phyloP scores from a whole-genome alignment of 1,140 invertebrate species.

The Matsumurasca onukii region DNA sequence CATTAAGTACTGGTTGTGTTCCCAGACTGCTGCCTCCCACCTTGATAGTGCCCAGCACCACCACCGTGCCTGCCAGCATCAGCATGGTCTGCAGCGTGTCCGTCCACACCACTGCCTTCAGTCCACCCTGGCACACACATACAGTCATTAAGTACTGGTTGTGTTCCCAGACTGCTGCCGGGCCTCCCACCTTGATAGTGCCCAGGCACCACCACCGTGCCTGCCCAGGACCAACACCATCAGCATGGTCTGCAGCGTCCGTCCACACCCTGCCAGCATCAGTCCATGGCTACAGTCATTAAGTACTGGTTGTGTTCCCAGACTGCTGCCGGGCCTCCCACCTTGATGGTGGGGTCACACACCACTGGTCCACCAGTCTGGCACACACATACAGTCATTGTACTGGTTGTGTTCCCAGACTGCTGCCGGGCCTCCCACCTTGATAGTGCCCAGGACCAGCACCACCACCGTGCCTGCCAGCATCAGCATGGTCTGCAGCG shows the following conservation, averaged over 20 bases:
- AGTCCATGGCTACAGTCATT: no score
- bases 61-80: conserved; percentile 70
- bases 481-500: conserved; percentile 78
- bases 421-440: conserved; percentile 62
- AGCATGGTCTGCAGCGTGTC: conserved; percentile 78
- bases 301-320: conserved; percentile 57
- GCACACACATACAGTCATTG: no score
- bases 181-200: no score
- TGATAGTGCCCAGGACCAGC: conserved; percentile 62
- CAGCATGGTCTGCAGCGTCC: no score
- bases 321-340: conserved; percentile 65
- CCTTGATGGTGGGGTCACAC: conserved; percentile 68
- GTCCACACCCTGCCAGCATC: no score
- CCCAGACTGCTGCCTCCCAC: conserved; percentile 62
- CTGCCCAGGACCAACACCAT: no score
- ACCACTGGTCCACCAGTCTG: no score
- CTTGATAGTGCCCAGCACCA: conserved; percentile 65
- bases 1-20: no score
- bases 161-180: no score
- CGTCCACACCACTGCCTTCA: conserved; percentile 87
- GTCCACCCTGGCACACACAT: conserved; percentile 69
- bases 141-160: no score
- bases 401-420: conserved; percentile 61
- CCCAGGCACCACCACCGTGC: not conserved
- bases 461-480: conserved; percentile 68